Evolutionary conservation across 2,888 invertebrate species (phyloP), one percentile per base, ranked within the genome.

Genomic region (Epinotia brunnichana): DNA sequence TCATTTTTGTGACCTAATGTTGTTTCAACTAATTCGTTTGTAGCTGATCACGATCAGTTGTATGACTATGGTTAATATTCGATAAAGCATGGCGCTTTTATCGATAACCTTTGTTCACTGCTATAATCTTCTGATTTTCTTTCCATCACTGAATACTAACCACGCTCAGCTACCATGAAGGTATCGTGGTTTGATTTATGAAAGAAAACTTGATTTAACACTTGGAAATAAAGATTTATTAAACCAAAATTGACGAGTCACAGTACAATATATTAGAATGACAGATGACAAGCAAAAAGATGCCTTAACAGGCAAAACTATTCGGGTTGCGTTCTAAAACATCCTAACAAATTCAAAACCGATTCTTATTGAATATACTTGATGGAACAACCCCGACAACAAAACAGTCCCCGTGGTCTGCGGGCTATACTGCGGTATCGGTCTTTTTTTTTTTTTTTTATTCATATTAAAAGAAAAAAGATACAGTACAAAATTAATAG

Each of bases 361-460:
- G 4, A 13, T 44, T 44, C 44, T 15, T 15, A 44, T 44, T 3
- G 15, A 15, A 15, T 44, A 13, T 15, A 44, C 15, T 3, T 15
- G 44, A 44, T 15, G 15, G 15, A 44, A 60, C 59, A n/a, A 3
- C 17, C 39, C 59, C n/a, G 2, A 3, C 9, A 10, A n/a, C 17
- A 29, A 7, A 29, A 5, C 9, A 35, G 9, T 0, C 35, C 9
- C 29, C 5, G 5, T 29, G 29, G 29, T 4, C 29, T 61, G 19
- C n/a, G 67, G 35, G 51, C 13, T 41, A 29, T 21, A 56, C 44
- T 64, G 70, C 60, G 64, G 64, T 60, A 66, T 60, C 57, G 24
- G 51, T 56, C 15, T 62, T 56, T 73, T 54, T n/a, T n/a, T n/a
- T n/a, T n/a, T n/a, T n/a, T n/a, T n/a, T n/a, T n/a, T n/a, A n/a